Conservation (phyloP, 1,140 invertebrate species). For the Portunus trituberculatus region DNA sequence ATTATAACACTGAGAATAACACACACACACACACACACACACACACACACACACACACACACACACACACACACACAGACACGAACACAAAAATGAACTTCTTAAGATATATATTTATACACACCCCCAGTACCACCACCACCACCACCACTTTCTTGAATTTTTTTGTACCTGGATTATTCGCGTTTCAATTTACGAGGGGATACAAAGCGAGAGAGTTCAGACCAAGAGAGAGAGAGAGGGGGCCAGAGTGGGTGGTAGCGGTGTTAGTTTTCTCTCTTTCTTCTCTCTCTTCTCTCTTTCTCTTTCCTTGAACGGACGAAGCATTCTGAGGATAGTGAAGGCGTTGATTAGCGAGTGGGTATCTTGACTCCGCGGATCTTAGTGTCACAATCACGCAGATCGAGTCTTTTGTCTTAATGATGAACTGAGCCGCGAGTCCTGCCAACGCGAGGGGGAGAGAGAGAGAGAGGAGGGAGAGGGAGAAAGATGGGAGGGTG, state of each 20-base stretch:
- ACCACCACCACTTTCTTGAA: not conserved
- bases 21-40: not conserved
- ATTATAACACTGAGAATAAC: too few relatives aligned
- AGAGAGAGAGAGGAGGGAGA: constrained; percentile 1
- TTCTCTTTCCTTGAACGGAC: not conserved
- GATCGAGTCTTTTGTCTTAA: constrained; percentile 60
- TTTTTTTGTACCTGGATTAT: not conserved
- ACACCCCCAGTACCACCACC: not conserved
- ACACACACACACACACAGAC: not conserved
- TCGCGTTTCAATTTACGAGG: not conserved
- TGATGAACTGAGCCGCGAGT: constrained; percentile 45
- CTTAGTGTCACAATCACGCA: constrained; percentile 56
- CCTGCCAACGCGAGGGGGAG: constrained; percentile 28
- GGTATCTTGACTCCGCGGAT: not conserved
- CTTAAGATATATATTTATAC: not conserved
- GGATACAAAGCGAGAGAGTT: not conserved
- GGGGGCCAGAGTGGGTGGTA: too few relatives aligned
- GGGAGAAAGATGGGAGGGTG: not conserved
- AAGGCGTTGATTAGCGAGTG: not conserved
- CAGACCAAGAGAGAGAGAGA: not conserved
- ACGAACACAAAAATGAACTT: not conserved
- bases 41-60: not conserved
- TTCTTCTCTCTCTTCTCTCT: not conserved
- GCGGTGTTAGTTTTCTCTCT: not conserved
- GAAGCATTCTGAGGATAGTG: not conserved